Conservation (phyloP, 2,797 vertebrate species). For the Falco concolor region DNA sequence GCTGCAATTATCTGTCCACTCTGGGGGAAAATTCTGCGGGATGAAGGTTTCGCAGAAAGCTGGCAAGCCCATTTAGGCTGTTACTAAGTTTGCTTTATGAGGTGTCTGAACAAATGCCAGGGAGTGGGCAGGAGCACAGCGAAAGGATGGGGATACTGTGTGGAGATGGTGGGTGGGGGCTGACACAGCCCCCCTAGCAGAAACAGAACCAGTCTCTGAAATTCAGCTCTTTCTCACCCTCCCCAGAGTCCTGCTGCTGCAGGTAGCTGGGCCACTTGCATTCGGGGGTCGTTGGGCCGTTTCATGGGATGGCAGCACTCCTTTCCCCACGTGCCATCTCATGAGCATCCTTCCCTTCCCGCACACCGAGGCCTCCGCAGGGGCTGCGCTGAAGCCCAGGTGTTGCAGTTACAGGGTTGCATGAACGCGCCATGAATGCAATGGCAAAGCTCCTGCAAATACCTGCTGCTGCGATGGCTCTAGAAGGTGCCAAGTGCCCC, state of each 20-base stretch:
- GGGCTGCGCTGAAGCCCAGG: neutral
- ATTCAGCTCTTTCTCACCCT: neutral
- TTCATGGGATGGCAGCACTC: neutral
- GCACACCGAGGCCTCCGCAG: neutral
- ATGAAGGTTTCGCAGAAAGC: neutral
- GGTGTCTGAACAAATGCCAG: neutral
- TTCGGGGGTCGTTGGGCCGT: neutral
- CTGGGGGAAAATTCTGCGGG: neutral
- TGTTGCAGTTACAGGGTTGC: too few relatives aligned
- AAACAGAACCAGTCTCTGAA: neutral
- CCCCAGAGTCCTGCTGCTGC: neutral
- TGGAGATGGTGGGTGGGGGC: neutral
- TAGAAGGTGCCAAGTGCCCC: neutral
- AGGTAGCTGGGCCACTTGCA: neutral
- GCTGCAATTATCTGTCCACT: neutral
- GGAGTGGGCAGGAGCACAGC: neutral
- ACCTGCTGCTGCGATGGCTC: neutral
- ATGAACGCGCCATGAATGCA: neutral
- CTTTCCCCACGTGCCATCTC: neutral
- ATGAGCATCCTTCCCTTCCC: neutral
- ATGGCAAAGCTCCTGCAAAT: neutral
- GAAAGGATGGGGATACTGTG: too few relatives aligned
- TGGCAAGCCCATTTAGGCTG: too few relatives aligned
- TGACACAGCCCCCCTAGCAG: neutral
- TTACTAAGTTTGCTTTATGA: neutral